Evolutionary conservation across 92 coral and sea anemone genomes (phyloP).

Genomic region (Siderastrea siderea): DNA sequence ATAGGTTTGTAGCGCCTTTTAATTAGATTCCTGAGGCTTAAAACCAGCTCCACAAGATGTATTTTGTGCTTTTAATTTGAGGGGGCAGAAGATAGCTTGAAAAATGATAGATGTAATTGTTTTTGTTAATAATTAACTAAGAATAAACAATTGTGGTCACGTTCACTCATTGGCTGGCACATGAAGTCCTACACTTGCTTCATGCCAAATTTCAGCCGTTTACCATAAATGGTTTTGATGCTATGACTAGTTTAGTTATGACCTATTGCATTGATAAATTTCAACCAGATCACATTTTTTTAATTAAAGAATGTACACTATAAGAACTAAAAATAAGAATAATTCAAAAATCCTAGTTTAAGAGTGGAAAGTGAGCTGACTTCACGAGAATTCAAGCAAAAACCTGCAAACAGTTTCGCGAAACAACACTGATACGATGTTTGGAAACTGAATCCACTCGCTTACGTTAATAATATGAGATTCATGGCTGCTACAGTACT

Average conservation of each 20-base stretch:
- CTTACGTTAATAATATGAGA: no score
- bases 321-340: no score
- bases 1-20: conserved; percentile 23
- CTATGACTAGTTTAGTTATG: conserved; percentile 17
- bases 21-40: conserved; percentile 17
- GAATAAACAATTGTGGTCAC: conserved; percentile 16
- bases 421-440: no score
- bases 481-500: no score
- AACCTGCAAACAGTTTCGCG: no score
- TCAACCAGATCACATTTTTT: neutral
- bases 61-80: conserved; percentile 16
- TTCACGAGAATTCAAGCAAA: no score
- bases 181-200: neutral
- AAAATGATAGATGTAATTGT: neutral
- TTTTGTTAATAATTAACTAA: conserved; percentile 21
- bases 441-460: no score
- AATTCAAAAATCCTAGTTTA: no score
- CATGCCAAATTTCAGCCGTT: conserved; percentile 21
- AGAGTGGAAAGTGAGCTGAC: no score
- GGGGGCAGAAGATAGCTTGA: conserved; percentile 23
- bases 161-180: conserved; percentile 3
- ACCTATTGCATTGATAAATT: conserved; percentile 15
- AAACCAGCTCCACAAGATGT: conserved; percentile 17
- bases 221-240: conserved; percentile 20
- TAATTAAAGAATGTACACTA: no score